Conservation (phyloP, 2,888 invertebrate species). For the Anorthoa munda region DNA sequence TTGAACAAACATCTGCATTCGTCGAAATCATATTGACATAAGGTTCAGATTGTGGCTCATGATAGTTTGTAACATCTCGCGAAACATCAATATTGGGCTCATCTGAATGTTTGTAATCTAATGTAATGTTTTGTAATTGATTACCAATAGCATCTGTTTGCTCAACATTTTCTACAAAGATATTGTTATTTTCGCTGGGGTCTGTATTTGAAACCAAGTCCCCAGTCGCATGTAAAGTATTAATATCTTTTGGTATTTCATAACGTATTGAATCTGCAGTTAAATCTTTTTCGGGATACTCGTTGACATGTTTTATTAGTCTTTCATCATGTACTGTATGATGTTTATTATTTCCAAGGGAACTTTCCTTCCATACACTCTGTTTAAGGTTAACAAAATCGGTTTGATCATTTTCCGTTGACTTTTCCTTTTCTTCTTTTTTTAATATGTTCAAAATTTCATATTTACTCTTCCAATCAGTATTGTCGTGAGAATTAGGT, state of each 20-base stretch:
- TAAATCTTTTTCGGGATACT: constrained; percentile 72
- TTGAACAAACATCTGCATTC: neutral
- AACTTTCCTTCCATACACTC: constrained; percentile 21
- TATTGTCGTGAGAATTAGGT: constrained; percentile 66
- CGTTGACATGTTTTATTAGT: constrained; percentile 57
- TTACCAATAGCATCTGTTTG: constrained; percentile 35
- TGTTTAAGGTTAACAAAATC: constrained; percentile 10
- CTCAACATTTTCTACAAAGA: constrained; percentile 1
- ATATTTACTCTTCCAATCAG: constrained; percentile 87
- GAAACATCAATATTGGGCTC: constrained; percentile 1
- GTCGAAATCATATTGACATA: constrained; percentile 5
- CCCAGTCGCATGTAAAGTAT: constrained; percentile 1
- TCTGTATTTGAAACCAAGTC: constrained; percentile 8
- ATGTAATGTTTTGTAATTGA: constrained; percentile 47
- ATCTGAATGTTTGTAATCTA: constrained; percentile 47
- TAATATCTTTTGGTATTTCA: constrained; percentile 20
- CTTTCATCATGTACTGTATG: constrained; percentile 22
- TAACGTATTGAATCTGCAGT: constrained; percentile 39
- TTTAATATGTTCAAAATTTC: constrained; percentile 84
- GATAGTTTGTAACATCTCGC: constrained; percentile 28
- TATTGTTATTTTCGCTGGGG: constrained; percentile 9
- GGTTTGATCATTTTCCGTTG: constrained; percentile 15
- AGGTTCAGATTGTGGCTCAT: constrained; percentile 31
- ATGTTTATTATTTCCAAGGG: constrained; percentile 16
- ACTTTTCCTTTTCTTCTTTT: constrained; percentile 75